A percentile compares a stretch with the other conserved stretches of the same genome.
phyloP scores from a whole-genome alignment of 2,113 vertebrate species.

The Fulica atra region DNA sequence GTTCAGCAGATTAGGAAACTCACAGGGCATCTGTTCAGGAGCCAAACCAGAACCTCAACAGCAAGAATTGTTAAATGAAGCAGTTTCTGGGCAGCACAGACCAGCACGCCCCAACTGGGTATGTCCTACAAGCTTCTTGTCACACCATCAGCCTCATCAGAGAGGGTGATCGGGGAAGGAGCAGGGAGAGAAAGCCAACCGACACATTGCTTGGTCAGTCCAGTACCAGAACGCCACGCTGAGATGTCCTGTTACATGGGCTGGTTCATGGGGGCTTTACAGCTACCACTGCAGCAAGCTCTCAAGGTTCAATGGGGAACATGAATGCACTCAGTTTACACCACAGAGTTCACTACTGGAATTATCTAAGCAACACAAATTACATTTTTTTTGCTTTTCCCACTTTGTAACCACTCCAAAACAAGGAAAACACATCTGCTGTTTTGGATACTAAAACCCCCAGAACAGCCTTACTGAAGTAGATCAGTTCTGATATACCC shows the following conservation, averaged over 20 bases:
- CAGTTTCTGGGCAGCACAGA: not conserved
- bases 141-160: not conserved
- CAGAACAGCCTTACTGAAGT: not conserved
- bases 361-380: not conserved
- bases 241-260: too few relatives aligned
- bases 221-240: fast-evolving
- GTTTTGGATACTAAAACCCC: not conserved
- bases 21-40: not conserved
- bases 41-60: fast-evolving
- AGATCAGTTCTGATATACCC: not conserved
- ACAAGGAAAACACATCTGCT: not conserved
- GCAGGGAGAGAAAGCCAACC: not conserved
- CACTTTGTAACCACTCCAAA: not conserved
- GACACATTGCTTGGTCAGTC: fast-evolving
- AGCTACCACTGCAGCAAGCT: not conserved
- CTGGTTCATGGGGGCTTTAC: not conserved
- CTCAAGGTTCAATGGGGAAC: not conserved
- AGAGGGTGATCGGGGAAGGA: not conserved
- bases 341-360: not conserved
- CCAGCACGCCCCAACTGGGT: too few relatives aligned
- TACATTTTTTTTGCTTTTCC: not conserved
- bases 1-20: fast-evolving
- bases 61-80: not conserved
- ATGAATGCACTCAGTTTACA: too few relatives aligned
- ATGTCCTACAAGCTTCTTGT: not conserved